Conservation (phyloP, 1,140 invertebrate species). For the Bathynomus jamesi region DNA sequence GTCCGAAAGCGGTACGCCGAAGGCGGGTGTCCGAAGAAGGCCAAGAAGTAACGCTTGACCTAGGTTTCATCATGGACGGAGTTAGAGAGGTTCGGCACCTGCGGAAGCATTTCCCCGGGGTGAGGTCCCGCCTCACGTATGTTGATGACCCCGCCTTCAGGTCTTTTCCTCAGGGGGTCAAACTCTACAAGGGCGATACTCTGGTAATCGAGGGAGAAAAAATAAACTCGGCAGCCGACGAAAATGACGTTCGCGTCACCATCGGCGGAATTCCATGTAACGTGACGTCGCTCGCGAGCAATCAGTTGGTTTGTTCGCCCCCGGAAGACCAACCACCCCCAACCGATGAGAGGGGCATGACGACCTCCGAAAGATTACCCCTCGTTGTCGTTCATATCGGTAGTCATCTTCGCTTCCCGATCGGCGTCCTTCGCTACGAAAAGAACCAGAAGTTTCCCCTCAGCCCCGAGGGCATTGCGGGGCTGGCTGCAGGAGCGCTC, state of each 20-base stretch:
- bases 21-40: slow-evolving; percentile 47
- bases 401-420: slow-evolving; percentile 70
- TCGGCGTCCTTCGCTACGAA: slow-evolving; percentile 53
- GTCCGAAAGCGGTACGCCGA: slow-evolving; percentile 17
- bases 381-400: slow-evolving; percentile 86
- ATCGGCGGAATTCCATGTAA: slow-evolving; percentile 83
- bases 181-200: slow-evolving; percentile 88
- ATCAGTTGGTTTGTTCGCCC: slow-evolving; percentile 81
- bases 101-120: slow-evolving; percentile 71
- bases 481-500: slow-evolving; percentile 71
- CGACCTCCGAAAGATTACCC: slow-evolving; percentile 65
- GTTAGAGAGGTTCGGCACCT: slow-evolving; percentile 79
- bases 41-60: slow-evolving; percentile 46
- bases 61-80: slow-evolving; percentile 94
- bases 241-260: slow-evolving; percentile 85
- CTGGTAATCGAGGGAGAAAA: slow-evolving; percentile 92
- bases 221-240: slow-evolving; percentile 81
- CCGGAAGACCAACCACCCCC: slow-evolving; percentile 73
- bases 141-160: slow-evolving; percentile 87
- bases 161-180: slow-evolving; percentile 59
- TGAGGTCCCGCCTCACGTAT: slow-evolving; percentile 72
- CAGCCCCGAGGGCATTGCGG: slow-evolving; percentile 75
- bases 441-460: slow-evolving; percentile 58
- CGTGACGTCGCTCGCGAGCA: slow-evolving; percentile 80
- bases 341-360: slow-evolving; percentile 75